Evolutionary conservation across 2,888 invertebrate species (phyloP).

Genomic region (Syrista parreyssii): DNA sequence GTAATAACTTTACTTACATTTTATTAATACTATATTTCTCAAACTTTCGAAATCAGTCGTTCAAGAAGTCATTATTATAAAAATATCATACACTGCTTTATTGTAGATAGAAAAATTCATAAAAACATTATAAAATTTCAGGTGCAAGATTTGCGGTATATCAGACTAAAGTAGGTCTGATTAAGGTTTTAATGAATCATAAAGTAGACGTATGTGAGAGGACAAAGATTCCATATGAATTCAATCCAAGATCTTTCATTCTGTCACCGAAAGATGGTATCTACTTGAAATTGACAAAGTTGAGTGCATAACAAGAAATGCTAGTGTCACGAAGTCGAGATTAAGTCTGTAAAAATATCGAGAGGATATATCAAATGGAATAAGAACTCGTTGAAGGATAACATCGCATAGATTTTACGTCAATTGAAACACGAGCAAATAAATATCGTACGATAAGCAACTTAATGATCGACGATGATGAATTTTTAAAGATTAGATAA

Average conservation of each 20-base stretch:
- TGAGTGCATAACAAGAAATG: conserved; percentile 11
- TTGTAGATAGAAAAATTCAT: neutral
- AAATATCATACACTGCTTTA: neutral
- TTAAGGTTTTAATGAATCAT: conserved; percentile 54
- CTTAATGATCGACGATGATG: no score
- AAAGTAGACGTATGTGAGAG: conserved; percentile 54
- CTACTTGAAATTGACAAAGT: conserved; percentile 47
- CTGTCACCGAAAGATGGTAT: conserved; percentile 48
- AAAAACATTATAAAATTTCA: conserved; percentile 20
- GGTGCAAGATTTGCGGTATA: conserved; percentile 50
- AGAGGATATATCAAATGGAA: no score
- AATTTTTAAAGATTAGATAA: no score
- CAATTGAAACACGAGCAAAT: no score
- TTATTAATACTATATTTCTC: no score
- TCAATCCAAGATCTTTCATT: conserved; percentile 38
- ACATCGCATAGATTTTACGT: no score
- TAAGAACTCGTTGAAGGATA: no score
- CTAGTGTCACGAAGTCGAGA: no score
- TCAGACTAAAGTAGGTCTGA: conserved; percentile 62
- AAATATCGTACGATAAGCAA: no score
- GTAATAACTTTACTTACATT: no score
- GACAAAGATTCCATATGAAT: conserved; percentile 47
- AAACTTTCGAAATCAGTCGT: no score
- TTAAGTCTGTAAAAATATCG: no score
- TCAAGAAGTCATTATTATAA: neutral